Conservation (phyloP, 2,113 vertebrate species). For the Stigmatopora argus region DNA sequence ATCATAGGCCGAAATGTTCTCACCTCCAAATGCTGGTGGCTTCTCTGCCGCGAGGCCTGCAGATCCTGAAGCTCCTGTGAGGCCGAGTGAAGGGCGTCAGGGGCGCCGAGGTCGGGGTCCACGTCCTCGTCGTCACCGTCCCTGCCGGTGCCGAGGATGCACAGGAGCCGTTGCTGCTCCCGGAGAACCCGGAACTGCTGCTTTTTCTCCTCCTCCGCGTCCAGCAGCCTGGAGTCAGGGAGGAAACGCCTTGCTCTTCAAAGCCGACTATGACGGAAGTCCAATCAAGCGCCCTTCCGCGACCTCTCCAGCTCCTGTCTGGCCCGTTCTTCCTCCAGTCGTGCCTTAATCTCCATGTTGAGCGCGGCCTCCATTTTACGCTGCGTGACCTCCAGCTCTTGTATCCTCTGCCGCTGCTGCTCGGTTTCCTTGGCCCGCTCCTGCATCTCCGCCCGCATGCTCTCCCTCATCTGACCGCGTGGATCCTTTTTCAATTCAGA, state of each 20-base stretch:
- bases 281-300: not conserved
- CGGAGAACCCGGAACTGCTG: slow-evolving; percentile 58
- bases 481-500: not conserved
- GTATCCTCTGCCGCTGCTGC: slow-evolving; percentile 66
- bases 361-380: slow-evolving; percentile 66
- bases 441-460: slow-evolving; percentile 63
- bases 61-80: slow-evolving; percentile 65
- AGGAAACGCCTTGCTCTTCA: too few relatives aligned
- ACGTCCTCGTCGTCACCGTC: slow-evolving; percentile 19
- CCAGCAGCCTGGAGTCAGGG: slow-evolving; percentile 42
- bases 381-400: slow-evolving; percentile 71
- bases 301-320: slow-evolving; percentile 68
- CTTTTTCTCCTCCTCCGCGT: slow-evolving; percentile 65
- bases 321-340: slow-evolving; percentile 66
- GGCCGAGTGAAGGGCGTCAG: slow-evolving; percentile 54
- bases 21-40: slow-evolving; percentile 62
- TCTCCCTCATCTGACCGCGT: slow-evolving; percentile 58
- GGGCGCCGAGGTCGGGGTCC: not conserved
- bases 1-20: not conserved
- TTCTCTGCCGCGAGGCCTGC: slow-evolving; percentile 52
- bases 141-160: slow-evolving; percentile 24
- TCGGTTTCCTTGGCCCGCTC: slow-evolving; percentile 64
- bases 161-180: slow-evolving; percentile 49
- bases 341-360: slow-evolving; percentile 68
- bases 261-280: not conserved